A percentile compares a stretch with the other conserved stretches of the same genome.
Evolutionary conservation across 2,797 vertebrate species (phyloP).

Genomic region (Crenichthys baileyi): DNA sequence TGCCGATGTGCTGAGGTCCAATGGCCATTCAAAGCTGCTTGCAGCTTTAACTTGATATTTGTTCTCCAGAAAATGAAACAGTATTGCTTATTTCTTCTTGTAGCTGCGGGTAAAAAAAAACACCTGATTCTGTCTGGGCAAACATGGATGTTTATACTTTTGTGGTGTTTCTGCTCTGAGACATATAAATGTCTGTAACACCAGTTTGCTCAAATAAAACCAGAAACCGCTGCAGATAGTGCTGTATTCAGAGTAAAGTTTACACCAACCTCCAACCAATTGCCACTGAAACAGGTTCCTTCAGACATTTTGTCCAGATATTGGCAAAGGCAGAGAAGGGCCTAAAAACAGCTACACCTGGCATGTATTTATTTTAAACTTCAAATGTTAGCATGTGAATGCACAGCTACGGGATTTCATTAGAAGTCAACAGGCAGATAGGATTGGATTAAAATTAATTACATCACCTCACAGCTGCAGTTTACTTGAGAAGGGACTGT

Average conservation of each 20-base stretch:
- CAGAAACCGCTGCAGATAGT: neutral
- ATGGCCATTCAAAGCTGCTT: too few species aligned
- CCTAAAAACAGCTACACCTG: too few species aligned
- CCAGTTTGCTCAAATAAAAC: constrained; percentile 4
- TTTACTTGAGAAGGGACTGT: neutral
- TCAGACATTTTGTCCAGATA: too few species aligned
- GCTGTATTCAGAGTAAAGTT: neutral
- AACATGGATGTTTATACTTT: neutral
- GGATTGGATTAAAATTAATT: neutral
- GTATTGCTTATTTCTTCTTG: neutral
- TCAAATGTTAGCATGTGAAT: neutral
- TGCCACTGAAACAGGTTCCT: neutral
- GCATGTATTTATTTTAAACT: neutral
- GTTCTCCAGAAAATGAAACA: neutral
- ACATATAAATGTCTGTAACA: neutral
- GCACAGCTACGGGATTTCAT: neutral
- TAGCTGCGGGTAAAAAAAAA: neutral
- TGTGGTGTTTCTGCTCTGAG: neutral
- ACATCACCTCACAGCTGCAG: neutral
- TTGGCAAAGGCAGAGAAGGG: neutral
- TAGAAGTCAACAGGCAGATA: neutral
- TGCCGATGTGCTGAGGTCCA: too few species aligned
- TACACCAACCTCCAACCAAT: neutral
- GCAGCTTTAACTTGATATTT: too few species aligned
- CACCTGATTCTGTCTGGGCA: too few species aligned